Base-by-base conservation (phyloP, 2,113 vertebrate species). In the Brienomyrus brachyistius region DNA sequence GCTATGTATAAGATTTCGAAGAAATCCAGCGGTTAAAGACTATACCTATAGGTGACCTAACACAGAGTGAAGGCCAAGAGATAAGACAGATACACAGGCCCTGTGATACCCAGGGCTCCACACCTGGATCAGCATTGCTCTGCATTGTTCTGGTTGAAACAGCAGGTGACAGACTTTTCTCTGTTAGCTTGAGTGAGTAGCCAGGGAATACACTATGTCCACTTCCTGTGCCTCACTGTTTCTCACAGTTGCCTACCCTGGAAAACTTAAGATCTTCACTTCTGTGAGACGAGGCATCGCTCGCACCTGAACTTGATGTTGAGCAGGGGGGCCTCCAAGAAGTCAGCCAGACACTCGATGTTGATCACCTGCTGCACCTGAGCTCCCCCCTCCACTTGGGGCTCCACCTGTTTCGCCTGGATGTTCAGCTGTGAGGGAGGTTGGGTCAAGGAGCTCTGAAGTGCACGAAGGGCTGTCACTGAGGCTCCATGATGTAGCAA, bases 351-450 rank as follows among this genome's bases (percentile, higher is more conserved):
- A 92, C 98, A 98, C 94, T 98, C 98, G 0, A 98, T 98, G 93
- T 98, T 98, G 90, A 98, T 95, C 84, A 98, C 97, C 93, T 98
- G 98, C 92, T 98, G 97, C 88, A 98, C 97, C 93, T 98, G 97
- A 0, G 97, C 98, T 1, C 98, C 98, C 0, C 97, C 98, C 47
- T 98, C 97, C 70, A 98, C 97, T 86, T 98, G 94, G 0, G 97
- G 97, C 0, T 97, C 97, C 54, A 97, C 97, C 1, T 95, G 95
- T 93, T 98, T 98, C 31, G 96, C 96, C 95, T 98, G 97, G 88
- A 98, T 95, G 0, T 97, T 97, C 89, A 98, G 96, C 96, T 97
- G 97, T 98, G 94, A 50, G 4, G 5, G 21, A 48, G 0, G 13
- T 94, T 11, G 54, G 4, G 89, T 96, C 92, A 97, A 96, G 96